A percentile compares a stretch with the other conserved stretches of the same genome.
Conservation (phyloP, 2,113 vertebrate genomes). For the Dromiciops gliroides region DNA sequence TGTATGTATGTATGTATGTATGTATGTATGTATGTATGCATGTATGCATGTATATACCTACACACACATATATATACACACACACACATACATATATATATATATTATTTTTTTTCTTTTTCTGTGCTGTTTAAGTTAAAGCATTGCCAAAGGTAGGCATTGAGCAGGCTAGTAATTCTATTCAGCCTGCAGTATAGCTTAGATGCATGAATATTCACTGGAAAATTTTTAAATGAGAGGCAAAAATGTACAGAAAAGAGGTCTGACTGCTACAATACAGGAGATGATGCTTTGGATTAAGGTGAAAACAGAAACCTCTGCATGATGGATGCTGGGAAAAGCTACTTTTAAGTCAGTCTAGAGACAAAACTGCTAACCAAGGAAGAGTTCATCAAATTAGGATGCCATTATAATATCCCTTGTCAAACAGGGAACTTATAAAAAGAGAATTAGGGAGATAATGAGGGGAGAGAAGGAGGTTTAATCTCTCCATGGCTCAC, state of each 20-base stretch:
- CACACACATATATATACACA: no score
- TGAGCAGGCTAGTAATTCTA: not conserved
- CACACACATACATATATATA: no score
- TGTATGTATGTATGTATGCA: no score
- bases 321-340: slow-evolving; percentile 4
- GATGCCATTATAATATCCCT: not conserved
- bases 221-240: slow-evolving; percentile 45
- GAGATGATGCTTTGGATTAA: not conserved
- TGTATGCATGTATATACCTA: no score
- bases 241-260: not conserved
- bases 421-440: not conserved
- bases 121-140: not conserved
- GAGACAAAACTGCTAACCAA: slow-evolving; percentile 15
- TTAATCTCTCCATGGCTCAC: not conserved
- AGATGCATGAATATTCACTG: slow-evolving; percentile 49
- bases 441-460: not conserved
- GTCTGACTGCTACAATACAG: not conserved
- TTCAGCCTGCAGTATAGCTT: not conserved
- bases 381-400: slow-evolving; percentile 10
- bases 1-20: not conserved
- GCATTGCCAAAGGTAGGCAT: slow-evolving; percentile 48
- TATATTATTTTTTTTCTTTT: not conserved
- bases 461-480: not conserved
- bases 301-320: not conserved
- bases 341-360: slow-evolving; percentile 27